Evolutionary conservation across 2,797 vertebrate species (phyloP).

Genomic region (Anabacerthia variegaticeps): DNA sequence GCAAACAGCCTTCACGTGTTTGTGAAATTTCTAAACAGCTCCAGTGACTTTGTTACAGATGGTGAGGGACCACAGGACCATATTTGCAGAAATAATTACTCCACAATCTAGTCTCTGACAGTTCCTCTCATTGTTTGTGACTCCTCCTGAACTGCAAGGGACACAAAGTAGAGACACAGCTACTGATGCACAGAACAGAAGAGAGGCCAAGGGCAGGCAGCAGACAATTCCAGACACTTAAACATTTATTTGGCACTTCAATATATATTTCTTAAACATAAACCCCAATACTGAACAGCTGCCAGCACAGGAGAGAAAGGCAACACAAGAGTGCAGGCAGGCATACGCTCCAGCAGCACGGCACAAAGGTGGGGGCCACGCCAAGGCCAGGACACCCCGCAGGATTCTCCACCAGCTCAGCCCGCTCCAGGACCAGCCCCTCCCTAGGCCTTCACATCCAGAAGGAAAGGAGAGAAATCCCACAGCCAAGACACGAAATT

Average conservation of each 20-base stretch:
- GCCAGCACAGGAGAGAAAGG: slow-evolving; percentile 55
- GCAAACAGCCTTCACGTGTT: neutral
- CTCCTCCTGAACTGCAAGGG: neutral
- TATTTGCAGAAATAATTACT: neutral
- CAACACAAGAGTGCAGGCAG: slow-evolving; percentile 23
- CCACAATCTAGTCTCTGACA: neutral
- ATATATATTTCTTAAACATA: slow-evolving; percentile 56
- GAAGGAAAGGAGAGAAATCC: neutral
- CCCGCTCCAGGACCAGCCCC: slow-evolving; percentile 12
- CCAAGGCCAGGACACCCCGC: slow-evolving; percentile 7
- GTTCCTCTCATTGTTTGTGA: neutral
- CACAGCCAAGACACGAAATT: neutral
- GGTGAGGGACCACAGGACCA: neutral
- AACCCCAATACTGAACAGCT: slow-evolving; percentile 62
- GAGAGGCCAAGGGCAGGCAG: slow-evolving; percentile 39
- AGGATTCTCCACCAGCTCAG: slow-evolving; percentile 1
- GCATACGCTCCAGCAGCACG: neutral
- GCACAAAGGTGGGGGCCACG: slow-evolving; percentile 14
- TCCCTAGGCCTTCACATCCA: slow-evolving; percentile 25
- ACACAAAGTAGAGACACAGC: neutral
- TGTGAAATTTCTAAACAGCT: neutral
- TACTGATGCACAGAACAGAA: slow-evolving; percentile 15
- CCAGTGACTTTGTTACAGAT: neutral
- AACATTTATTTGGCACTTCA: slow-evolving; percentile 76
- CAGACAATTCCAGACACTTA: slow-evolving; percentile 51